Base-by-base conservation (phyloP, 2,888 invertebrate species). In the Chrysodeixis includens region DNA sequence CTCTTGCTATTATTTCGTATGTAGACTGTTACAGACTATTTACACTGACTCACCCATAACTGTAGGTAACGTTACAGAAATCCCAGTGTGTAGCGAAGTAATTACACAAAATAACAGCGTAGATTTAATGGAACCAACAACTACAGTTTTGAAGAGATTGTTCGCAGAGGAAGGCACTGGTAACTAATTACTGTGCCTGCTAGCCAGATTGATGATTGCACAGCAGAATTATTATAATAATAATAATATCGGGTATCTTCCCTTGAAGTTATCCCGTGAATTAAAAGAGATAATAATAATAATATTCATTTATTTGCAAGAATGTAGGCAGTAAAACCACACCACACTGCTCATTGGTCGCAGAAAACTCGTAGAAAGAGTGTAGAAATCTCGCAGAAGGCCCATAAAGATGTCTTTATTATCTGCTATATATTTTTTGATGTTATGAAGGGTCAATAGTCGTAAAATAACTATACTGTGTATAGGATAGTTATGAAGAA, bases 141-240 rank as follows among this genome's bases (percentile, higher is more conserved):
- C 46, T 16, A 44, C 44, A 46, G 46, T 46, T 46, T 46, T 46
- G 46, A 18, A 18, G 46, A 46, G 18, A 46, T 46, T 18, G 46
- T 16, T 46, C 46, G 18, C 46, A 1, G 46, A 46, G 46, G 46
- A 18, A 46, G 46, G 35, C 35, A 18, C 16, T 18, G 46, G 46
- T 16, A 46, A 16, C 46, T 46, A 46, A 46, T 46, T 46, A 16
- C 46, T 46, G 2, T n/a, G 18, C 18, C 46, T 18, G 18, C n/a
- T 18, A 18, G 16, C 16, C 46, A 46, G 46, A 46, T 46, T 46
- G 46, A 46, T 46, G 46, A 46, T 18, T 18, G 18, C 46, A 46
- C 16, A 9, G 18, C 16, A 18, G 3, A 16, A 8, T 46, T 46
- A 46, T 18, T 4, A n/a, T n/a, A n/a, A n/a, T n/a, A n/a, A n/a